Conservation (phyloP, 1,140 invertebrate genomes). For the Diabrotica virgifera region DNA sequence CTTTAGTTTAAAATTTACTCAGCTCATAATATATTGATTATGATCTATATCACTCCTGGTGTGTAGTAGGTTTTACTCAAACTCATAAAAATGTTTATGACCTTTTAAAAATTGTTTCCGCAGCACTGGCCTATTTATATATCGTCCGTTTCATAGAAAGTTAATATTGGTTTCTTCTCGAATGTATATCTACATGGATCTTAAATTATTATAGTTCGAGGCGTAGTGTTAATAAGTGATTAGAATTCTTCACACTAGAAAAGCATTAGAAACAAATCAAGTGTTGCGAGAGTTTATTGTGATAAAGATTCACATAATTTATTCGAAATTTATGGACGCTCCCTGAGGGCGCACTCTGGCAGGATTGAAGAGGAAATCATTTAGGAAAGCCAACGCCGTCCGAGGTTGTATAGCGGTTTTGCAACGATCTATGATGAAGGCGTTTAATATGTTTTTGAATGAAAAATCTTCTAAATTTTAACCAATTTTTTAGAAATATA, state of each 20-base stretch:
- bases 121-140: not conserved
- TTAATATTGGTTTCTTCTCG: conserved; percentile 2
- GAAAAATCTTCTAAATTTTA: too few species aligned
- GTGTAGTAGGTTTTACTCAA: too few species aligned
- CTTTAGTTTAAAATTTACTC: too few species aligned
- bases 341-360: not conserved
- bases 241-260: not conserved
- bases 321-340: not conserved
- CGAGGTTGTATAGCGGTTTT: too few species aligned
- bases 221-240: conserved; percentile 2
- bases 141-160: not conserved
- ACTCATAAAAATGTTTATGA: too few species aligned
- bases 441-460: too few species aligned
- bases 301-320: conserved; percentile 3
- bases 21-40: too few species aligned
- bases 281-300: conserved; percentile 2
- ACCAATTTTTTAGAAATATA: too few species aligned
- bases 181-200: not conserved
- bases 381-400: not conserved
- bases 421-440: too few species aligned
- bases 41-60: too few species aligned
- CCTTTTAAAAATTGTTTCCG: too few species aligned
- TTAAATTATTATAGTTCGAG: conserved; percentile 1
- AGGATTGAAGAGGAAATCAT: conserved; percentile 1
- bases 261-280: conserved; percentile 3